Conservation (phyloP, 1,140 invertebrate genomes). For the Hylaeus volcanicus region DNA sequence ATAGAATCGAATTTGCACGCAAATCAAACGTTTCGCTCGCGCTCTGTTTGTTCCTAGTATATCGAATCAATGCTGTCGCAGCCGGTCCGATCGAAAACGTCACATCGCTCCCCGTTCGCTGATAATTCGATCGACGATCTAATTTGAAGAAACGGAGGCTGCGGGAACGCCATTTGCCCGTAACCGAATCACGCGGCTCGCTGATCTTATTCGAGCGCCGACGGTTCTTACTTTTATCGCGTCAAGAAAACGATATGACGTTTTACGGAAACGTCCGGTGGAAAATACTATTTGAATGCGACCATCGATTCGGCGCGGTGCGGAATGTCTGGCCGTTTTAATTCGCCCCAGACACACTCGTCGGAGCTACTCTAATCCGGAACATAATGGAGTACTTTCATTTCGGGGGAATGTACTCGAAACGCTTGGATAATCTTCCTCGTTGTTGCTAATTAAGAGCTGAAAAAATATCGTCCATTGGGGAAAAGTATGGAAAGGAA, state of each 20-base stretch:
- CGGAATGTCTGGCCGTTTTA: background rate
- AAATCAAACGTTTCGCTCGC: conserved; percentile 24
- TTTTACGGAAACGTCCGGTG: conserved; percentile 9
- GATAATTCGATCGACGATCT: conserved; percentile 56
- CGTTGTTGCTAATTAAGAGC: background rate
- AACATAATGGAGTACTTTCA: background rate
- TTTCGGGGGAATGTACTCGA: background rate
- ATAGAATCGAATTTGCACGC: conserved; percentile 5
- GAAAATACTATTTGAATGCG: background rate
- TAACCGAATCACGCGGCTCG: conserved; percentile 60
- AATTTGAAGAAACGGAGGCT: conserved; percentile 50
- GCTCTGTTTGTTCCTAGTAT: conserved; percentile 13
- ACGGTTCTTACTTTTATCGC: conserved; percentile 5
- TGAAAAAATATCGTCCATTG: background rate
- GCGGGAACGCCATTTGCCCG: conserved; percentile 39
- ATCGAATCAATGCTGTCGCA: conserved; percentile 14
- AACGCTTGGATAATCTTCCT: background rate
- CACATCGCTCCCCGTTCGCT: background rate
- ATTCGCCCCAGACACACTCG: background rate
- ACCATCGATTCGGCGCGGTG: background rate
- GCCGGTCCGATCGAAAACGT: conserved; percentile 13
- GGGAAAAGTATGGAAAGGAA: no score
- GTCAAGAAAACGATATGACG: conserved; percentile 16
- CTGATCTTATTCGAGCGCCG: conserved; percentile 48
- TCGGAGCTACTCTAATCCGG: background rate